These are phyloP conservation scores for Phaenicophaeus curvirostris DNA, from an alignment of 2,797 vertebrate genomes.

Conservation along the genomic window DNA sequence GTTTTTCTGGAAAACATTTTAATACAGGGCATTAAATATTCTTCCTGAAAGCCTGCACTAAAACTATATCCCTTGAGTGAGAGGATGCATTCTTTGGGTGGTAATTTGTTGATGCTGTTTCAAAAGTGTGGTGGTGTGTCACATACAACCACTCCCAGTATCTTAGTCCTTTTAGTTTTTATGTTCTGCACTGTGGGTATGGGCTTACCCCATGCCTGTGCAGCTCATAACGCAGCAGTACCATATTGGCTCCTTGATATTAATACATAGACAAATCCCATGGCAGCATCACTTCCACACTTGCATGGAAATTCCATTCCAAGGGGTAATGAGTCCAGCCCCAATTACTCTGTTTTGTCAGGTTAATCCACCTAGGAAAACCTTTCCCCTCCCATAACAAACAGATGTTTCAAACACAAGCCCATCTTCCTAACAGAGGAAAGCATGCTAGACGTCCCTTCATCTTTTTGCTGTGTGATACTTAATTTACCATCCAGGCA, in stretches of 20 bases:
- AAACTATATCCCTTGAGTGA: constrained; percentile 8
- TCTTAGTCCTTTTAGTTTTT: not conserved
- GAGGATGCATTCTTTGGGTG: not conserved
- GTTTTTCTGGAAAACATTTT: constrained; percentile 27
- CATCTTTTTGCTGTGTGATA: not conserved
- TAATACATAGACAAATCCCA: not conserved
- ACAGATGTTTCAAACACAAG: not conserved
- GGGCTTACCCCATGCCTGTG: not conserved
- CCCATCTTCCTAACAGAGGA: not conserved
- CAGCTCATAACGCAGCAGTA: not conserved
- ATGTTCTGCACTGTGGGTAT: not conserved
- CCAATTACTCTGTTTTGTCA: not conserved
- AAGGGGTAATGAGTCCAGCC: not conserved
- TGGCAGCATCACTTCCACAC: not conserved
- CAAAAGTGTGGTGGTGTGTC: not conserved
- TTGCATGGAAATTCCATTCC: not conserved
- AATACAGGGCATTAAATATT: constrained; percentile 6
- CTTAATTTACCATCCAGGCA: not conserved
- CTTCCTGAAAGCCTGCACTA: constrained; percentile 23
- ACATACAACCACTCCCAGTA: not conserved
- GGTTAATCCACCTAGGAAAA: not conserved
- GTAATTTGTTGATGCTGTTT: constrained; percentile 42
- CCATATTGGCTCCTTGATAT: not conserved
- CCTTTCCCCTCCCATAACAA: not conserved
- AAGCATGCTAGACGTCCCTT: not conserved